A percentile compares a stretch with the other conserved stretches of the same genome.
Evolutionary conservation across 37 sponge, comb jelly and placozoan species (phyloP).

Genomic region (Spongilla lacustris): DNA sequence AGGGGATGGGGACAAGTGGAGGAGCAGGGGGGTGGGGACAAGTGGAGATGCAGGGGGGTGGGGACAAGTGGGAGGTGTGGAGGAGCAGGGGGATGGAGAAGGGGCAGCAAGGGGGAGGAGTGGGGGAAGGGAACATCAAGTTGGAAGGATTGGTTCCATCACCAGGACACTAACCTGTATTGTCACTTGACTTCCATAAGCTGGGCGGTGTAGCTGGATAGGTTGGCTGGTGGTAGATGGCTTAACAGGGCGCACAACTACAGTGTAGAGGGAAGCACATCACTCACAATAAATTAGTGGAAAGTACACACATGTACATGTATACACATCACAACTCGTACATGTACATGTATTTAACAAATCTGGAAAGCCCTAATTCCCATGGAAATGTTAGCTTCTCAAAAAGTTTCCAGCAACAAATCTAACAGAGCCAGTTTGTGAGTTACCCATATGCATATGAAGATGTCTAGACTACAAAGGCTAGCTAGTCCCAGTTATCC

Average conservation of each 20-base stretch:
- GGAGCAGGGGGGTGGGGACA: not conserved
- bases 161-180: conserved; percentile 19
- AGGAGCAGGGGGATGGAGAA: not conserved
- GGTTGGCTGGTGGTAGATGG: not conserved
- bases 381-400: too few species aligned
- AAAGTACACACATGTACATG: not conserved
- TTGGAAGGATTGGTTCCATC: too few species aligned
- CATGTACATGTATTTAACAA: too few species aligned
- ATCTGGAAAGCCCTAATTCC: too few species aligned
- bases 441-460: too few species aligned
- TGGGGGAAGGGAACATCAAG: too few species aligned
- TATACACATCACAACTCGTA: not conserved
- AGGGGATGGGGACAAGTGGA: too few species aligned
- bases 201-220: conserved; percentile 7
- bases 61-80: not conserved
- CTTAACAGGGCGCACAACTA: not conserved
- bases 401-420: too few species aligned
- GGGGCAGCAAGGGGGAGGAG: not conserved
- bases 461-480: too few species aligned
- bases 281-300: not conserved
- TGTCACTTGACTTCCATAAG: conserved; percentile 44
- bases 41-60: not conserved
- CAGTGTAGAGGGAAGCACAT: not conserved
- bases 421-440: too few species aligned
- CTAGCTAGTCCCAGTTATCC: too few species aligned